These are phyloP conservation scores for Drosophila aff. DNA, from an alignment of 1,140 invertebrate species.

Conservation along the genomic window DNA sequence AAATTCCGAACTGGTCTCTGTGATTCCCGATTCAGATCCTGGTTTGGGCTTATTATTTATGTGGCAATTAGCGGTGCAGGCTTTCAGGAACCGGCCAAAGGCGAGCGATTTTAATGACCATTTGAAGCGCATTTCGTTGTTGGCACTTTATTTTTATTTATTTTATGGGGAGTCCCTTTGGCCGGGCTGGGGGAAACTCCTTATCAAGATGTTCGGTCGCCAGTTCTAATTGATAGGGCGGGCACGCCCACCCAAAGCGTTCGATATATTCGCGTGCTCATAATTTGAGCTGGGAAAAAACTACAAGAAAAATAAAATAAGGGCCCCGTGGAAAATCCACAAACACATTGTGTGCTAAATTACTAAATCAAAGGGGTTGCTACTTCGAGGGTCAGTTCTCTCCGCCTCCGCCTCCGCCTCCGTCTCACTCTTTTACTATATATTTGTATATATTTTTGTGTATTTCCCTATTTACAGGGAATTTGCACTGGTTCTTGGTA, in stretches of 20 bases:
- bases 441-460: not conserved
- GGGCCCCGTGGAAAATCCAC: constrained; percentile 61
- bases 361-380: constrained; percentile 70
- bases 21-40: constrained; percentile 25
- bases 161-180: constrained; percentile 14
- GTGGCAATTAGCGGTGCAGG: constrained; percentile 77
- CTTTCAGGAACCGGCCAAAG: constrained; percentile 53
- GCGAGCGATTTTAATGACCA: constrained; percentile 74
- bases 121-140: constrained; percentile 82
- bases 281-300: constrained; percentile 58
- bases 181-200: constrained; percentile 5
- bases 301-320: constrained; percentile 23
- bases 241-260: constrained; percentile 59
- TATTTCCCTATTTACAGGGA: constrained; percentile 20
- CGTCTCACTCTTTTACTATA: not conserved
- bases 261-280: constrained; percentile 82
- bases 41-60: constrained; percentile 73
- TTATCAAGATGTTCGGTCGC: constrained; percentile 79
- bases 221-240: constrained; percentile 81
- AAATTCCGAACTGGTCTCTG: constrained; percentile 11
- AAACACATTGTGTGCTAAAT: constrained; percentile 82
- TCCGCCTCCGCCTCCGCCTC: no score
- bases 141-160: constrained; percentile 78
- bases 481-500: constrained; percentile 74
- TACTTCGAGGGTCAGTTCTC: constrained; percentile 32